These are phyloP conservation scores for Echeneis naucrates DNA, from an alignment of 2,797 vertebrate genomes.

Conservation along the genomic window DNA sequence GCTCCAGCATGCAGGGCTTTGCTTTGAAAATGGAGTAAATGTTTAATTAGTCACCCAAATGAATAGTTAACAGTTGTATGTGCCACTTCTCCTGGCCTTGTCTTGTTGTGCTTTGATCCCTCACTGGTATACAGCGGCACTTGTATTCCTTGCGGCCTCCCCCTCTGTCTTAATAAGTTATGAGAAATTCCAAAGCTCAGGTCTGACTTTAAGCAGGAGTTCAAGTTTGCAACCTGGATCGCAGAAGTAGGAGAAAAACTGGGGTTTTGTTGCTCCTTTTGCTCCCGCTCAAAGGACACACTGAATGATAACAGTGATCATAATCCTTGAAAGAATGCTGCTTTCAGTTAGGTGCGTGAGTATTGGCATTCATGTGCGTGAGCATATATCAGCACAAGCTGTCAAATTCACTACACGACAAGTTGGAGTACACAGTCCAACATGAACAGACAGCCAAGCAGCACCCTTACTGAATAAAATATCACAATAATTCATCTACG, in stretches of 20 bases:
- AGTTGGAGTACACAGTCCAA: constrained; percentile 26
- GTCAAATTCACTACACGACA: constrained; percentile 27
- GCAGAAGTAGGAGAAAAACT: constrained; percentile 14
- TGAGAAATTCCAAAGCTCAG: constrained; percentile 54
- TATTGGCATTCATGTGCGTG: background rate
- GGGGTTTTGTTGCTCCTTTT: constrained; percentile 22
- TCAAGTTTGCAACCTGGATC: constrained; percentile 25
- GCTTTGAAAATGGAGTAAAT: constrained; percentile 72
- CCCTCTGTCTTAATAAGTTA: constrained; percentile 70
- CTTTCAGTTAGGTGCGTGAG: constrained; percentile 15
- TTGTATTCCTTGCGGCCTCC: constrained; percentile 51
- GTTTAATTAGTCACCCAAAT: constrained; percentile 76
- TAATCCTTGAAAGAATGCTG: constrained; percentile 41
- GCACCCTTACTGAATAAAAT: constrained; percentile 71
- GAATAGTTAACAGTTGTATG: constrained; percentile 75
- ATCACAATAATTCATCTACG: constrained; percentile 72
- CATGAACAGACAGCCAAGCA: constrained; percentile 30
- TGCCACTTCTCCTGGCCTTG: constrained; percentile 64
- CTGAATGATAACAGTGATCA: constrained; percentile 27
- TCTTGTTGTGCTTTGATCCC: constrained; percentile 62
- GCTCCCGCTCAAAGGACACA: constrained; percentile 34
- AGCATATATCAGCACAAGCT: constrained; percentile 10
- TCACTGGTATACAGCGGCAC: constrained; percentile 20
- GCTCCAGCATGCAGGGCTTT: constrained; percentile 52
- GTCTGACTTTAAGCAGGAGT: constrained; percentile 34